Base-by-base conservation (phyloP, 2,113 vertebrate species). In the Lates calcarifer region DNA sequence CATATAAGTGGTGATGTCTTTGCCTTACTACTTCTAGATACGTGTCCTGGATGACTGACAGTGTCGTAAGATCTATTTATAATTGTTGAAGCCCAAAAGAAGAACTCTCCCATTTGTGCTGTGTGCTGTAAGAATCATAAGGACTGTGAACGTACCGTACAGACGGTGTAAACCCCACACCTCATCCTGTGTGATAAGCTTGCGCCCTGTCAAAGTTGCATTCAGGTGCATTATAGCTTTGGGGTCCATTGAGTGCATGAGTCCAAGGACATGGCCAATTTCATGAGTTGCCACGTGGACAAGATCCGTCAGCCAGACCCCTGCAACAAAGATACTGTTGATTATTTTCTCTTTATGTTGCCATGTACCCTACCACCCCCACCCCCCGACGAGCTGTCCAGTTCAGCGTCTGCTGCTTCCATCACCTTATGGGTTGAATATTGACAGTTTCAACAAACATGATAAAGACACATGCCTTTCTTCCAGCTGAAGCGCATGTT, bases 401-500 rank as follows among this genome's bases (percentile, higher is more conserved):
- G 3, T 12, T 49, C 2, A 11, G 64, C 0, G 20, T 69, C 62
- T 62, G 39, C 68, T 53, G 58, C 69, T 49, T 63, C 49, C 39
- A 70, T 67, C 72, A 45, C 13, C 20, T 29, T 7, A 28, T 9
- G 33, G n/a, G n/a, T 77, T 43, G 31, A 49, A 80, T 39, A 73
- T 75, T 10, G 53, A 49, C 15, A 18, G 37, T 56, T 56, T 60
- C 37, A 57, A 63, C 65, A 85, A 83, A 77, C 49, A 51, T 24
- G 56, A 82, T 77, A 49, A 73, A 80, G 56, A 74, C 71, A 61
- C 69, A 20, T 89, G 94, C 98, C 97, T 96, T 98, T 98, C 77
- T 96, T 98, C 98, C 98, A 99, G 94, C 98, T 99, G 93, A 97
- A 99, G 45, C 97, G 95, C 29, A 98, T 99, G 77, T 97, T 96